A percentile compares a stretch with the other conserved stretches of the same genome.
Evolutionary conservation across 2,113 vertebrate genomes (phyloP).

Genomic region (Crotalus helleri): DNA sequence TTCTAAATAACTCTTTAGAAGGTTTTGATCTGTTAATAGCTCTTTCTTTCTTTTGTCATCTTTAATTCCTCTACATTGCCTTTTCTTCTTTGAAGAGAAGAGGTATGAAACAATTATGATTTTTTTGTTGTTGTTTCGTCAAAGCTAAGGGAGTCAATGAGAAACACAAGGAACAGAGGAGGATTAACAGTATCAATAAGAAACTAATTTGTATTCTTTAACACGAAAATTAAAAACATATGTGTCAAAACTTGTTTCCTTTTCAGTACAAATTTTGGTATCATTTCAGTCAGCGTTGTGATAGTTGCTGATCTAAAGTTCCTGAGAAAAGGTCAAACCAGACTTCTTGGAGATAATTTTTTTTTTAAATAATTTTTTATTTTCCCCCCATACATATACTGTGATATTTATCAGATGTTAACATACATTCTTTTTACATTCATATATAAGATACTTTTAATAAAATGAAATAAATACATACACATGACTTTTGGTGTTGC

Average conservation of each 20-base stretch:
- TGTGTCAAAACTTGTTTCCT: neutral
- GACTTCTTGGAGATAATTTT: neutral
- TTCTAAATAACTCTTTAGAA: neutral
- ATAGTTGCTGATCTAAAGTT: neutral
- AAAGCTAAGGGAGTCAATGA: neutral
- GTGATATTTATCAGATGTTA: too few species aligned
- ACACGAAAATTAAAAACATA: neutral
- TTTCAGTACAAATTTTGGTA: neutral
- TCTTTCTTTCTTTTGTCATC: neutral
- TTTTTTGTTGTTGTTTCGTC: slow-evolving; percentile 9
- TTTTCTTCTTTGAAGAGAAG: slow-evolving; percentile 34
- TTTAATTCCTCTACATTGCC: neutral
- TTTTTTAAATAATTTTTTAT: too few species aligned
- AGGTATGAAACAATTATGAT: slow-evolving; percentile 29
- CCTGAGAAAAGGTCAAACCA: neutral
- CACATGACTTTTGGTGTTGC: too few species aligned
- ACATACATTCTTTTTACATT: too few species aligned
- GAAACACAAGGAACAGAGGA: slow-evolving; percentile 1
- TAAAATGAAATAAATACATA: too few species aligned
- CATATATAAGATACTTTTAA: too few species aligned
- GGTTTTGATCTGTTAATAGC: neutral
- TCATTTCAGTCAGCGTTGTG: neutral
- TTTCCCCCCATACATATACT: too few species aligned
- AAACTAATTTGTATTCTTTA: neutral
- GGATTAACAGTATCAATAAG: neutral